Base-by-base conservation (phyloP, 2,888 invertebrate species). In the Pristionchus arcanus region DNA sequence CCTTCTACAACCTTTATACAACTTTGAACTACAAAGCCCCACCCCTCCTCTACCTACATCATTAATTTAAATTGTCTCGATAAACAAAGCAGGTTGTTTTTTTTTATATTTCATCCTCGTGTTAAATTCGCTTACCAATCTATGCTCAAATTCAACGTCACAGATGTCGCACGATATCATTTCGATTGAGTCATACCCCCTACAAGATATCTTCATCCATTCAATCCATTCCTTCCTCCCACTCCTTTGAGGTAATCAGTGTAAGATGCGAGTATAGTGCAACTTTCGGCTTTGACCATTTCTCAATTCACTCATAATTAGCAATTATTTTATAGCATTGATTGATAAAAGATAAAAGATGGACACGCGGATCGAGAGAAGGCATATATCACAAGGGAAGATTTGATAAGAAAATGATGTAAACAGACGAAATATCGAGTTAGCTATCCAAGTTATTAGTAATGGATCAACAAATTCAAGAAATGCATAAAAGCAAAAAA, bases 401-500 rank as follows among this genome's bases (percentile, higher is more conserved):
- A 42, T 71, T 42, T 77, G 77, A 77, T 77, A 77, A 77, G 42
- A 77, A 77, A 25, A 4, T 37, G 42, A 42, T 77, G 49, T 31
- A 21, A 81, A 49, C 53, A 81, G 49, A 84, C 42, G 34, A 84
- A 16, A n/a, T 21, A 31, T 55, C 55, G 55, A 84, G 86, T 86
- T 86, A 86, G 86, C 66, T 59, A 86, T 86, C 66, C 86, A 86
- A 86, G 84, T 84, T 84, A 59, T 55, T 84, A 55, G 55, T 84
- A 84, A 42, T n/a, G n/a, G 84, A 55, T 31, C 15, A 84, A 55
- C 31, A 59, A 34, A 84, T 84, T 55, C 55, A 84, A 84, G 84
- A 84, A 84, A 59, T 55, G 84, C 55, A 84, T 84, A 59, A 77
- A 42, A 74, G 74, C 74, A 21, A 77, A 42, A n/a, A 59, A 19